phyloP scores from a whole-genome alignment of 2,113 vertebrate genomes.

The Lepus timidus region DNA sequence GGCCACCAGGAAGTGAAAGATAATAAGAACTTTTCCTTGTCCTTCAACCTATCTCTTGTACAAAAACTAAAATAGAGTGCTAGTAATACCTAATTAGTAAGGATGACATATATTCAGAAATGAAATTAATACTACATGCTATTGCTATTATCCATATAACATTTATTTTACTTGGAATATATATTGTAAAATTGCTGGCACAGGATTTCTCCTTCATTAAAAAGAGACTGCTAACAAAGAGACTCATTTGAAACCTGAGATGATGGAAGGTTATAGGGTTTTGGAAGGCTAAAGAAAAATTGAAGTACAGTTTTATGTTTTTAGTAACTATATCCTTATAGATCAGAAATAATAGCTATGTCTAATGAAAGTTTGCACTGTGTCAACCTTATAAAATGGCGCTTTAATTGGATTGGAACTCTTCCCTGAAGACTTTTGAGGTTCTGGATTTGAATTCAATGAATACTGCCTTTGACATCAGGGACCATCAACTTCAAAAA shows the following conservation, averaged over 20 bases:
- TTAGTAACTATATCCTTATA: not conserved
- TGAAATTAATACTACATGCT: not conserved
- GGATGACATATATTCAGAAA: not conserved
- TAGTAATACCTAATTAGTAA: slow-evolving; percentile 6
- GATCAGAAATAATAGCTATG: not conserved
- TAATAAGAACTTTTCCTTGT: not conserved
- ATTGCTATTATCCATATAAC: not conserved
- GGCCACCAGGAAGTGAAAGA: not conserved
- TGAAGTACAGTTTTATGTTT: not conserved
- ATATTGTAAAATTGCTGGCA: not conserved
- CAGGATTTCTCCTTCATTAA: not conserved
- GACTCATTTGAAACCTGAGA: not conserved
- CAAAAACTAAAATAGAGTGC: not conserved
- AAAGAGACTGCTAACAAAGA: not conserved
- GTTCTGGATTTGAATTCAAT: not conserved
- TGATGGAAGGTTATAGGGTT: not conserved
- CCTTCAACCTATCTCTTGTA: not conserved
- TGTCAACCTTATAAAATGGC: not conserved
- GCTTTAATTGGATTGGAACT: not conserved
- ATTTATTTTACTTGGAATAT: not conserved
- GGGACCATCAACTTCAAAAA: not conserved
- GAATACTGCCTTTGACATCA: not conserved
- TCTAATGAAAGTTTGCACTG: not conserved
- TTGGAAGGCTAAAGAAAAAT: not conserved
- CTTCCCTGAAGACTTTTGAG: not conserved